These are phyloP conservation scores for Argyresthia goedartella DNA, from an alignment of 2,888 invertebrate genomes.

Conservation along the genomic window DNA sequence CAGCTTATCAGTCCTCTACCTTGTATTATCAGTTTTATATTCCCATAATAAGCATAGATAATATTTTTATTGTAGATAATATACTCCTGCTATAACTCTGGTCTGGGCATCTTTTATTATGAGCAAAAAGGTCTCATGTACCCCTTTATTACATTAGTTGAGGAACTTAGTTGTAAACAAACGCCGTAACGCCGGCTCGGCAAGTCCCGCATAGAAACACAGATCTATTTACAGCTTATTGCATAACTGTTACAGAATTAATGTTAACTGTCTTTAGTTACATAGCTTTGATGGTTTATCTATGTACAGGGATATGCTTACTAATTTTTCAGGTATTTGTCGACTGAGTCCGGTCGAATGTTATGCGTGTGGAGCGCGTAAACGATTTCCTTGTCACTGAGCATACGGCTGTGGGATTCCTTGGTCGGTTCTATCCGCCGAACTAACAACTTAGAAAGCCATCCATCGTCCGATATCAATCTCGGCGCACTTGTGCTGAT, in stretches of 20 bases:
- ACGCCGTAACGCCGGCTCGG: constrained; percentile 11
- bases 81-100: too few species aligned
- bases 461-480: constrained; percentile 75
- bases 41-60: too few species aligned
- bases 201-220: neutral
- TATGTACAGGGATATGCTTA: constrained; percentile 64
- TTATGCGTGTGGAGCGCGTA: constrained; percentile 97
- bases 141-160: too few species aligned
- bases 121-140: constrained; percentile 25
- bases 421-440: constrained; percentile 94
- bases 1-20: too few species aligned
- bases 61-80: neutral
- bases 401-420: constrained; percentile 96
- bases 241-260: constrained; percentile 32
- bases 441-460: constrained; percentile 91
- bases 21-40: too few species aligned
- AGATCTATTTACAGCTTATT: constrained; percentile 49
- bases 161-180: constrained; percentile 26
- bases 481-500: constrained; percentile 46
- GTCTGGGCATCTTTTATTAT: neutral
- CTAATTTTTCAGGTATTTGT: constrained; percentile 92
- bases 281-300: neutral
- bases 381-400: constrained; percentile 95
- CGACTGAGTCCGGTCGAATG: constrained; percentile 89
- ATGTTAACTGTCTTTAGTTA: neutral